These are phyloP conservation scores for Anastatus disparis DNA, from an alignment of 1,140 invertebrate genomes.

Conservation along the genomic window DNA sequence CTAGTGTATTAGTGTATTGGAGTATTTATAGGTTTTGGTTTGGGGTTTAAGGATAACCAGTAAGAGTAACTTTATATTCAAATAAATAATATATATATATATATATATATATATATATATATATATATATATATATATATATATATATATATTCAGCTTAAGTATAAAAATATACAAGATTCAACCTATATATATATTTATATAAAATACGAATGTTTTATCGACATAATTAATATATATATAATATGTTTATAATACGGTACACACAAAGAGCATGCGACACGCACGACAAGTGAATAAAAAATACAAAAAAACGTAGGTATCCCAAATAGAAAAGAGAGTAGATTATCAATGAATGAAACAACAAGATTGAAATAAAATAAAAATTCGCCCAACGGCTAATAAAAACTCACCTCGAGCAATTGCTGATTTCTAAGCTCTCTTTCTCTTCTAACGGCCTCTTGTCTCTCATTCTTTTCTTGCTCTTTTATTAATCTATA, in stretches of 20 bases:
- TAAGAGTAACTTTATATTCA: conserved; percentile 40
- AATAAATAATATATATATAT: background rate
- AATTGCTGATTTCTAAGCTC: conserved; percentile 80
- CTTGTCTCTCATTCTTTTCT: conserved; percentile 82
- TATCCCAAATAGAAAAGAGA: conserved; percentile 63
- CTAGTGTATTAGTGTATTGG: conserved; percentile 48
- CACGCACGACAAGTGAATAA: conserved; percentile 66
- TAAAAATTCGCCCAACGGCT: conserved; percentile 12
- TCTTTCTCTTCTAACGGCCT: conserved; percentile 79
- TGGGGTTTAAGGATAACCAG: conserved; percentile 40
- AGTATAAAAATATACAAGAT: conserved; percentile 35
- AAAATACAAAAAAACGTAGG: conserved; percentile 60
- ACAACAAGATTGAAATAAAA: conserved; percentile 50
- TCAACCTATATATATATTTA: conserved; percentile 27
- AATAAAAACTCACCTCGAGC: conserved; percentile 69
- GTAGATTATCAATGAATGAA: conserved; percentile 62
- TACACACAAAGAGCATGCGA: conserved; percentile 67
- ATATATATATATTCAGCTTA: conserved; percentile 19
- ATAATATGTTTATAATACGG: conserved; percentile 57
- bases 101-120: conserved; percentile 15
- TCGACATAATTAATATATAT: conserved; percentile 48
- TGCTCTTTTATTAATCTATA: conserved; percentile 77
- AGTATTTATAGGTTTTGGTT: conserved; percentile 38
- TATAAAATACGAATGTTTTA: conserved; percentile 44
- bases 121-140: conserved; percentile 23